phyloP scores from a whole-genome alignment of 2,797 vertebrate species.

The Sebastes variabilis region DNA sequence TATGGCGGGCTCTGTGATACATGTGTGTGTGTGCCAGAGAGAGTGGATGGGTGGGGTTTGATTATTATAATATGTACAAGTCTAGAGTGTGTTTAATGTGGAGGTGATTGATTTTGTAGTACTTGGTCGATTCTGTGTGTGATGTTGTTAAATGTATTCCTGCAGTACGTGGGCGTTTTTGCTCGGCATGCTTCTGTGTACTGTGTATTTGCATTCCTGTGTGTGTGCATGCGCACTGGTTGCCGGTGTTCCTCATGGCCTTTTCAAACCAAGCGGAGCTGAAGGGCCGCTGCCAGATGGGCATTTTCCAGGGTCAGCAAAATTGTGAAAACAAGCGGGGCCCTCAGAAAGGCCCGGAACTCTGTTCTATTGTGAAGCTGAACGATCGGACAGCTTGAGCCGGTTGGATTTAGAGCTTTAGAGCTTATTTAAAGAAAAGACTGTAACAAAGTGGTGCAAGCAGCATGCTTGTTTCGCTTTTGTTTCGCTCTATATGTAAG shows the following conservation, averaged over 20 bases:
- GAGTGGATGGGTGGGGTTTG: conserved; percentile 25
- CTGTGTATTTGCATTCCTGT: conserved; percentile 38
- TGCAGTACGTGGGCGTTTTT: conserved; percentile 9
- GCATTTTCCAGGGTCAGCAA: conserved; percentile 81
- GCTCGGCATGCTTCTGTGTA: conserved; percentile 25
- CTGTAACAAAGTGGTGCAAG: conserved; percentile 69
- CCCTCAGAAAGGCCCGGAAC: conserved; percentile 78
- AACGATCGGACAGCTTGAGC: conserved; percentile 76
- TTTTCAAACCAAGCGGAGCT: conserved; percentile 58
- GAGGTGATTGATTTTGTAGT: background rate
- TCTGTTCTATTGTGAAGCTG: conserved; percentile 68
- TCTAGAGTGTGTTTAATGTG: background rate
- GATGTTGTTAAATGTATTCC: background rate
- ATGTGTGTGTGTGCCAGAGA: background rate
- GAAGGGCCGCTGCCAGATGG: conserved; percentile 75
- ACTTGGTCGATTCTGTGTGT: background rate
- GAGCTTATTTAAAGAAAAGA: conserved; percentile 76
- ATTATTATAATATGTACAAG: conserved; percentile 35
- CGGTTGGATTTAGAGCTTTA: conserved; percentile 79
- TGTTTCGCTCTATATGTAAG: conserved; percentile 3
- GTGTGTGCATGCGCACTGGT: conserved; percentile 48
- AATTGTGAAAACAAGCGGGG: conserved; percentile 78
- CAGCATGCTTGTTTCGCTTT: conserved; percentile 51
- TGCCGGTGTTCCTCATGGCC: conserved; percentile 49
- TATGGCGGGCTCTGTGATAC: conserved; percentile 48